A percentile compares a stretch with the other conserved stretches of the same genome.
Conservation (phyloP, 2,113 vertebrate species). For the Hirundichthys speculiger region DNA sequence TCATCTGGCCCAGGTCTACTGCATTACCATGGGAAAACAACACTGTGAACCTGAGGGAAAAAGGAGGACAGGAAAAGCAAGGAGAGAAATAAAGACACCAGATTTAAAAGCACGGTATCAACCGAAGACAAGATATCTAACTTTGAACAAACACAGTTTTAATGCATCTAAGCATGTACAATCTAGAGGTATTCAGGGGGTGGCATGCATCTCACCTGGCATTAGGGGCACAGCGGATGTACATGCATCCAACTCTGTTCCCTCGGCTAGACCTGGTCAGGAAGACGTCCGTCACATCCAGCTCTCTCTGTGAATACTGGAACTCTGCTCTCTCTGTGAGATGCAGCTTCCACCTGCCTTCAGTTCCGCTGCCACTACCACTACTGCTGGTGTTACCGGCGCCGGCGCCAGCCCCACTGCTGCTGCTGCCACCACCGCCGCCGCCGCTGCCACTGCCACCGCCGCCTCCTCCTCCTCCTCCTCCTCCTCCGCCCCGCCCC, state of each 20-base stretch:
- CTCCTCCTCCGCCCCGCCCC: slow-evolving; percentile 32
- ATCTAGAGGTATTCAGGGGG: neutral
- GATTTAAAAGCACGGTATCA: neutral
- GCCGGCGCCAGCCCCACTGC: neutral
- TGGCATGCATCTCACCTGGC: slow-evolving; percentile 84
- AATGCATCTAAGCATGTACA: neutral
- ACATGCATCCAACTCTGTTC: slow-evolving; percentile 95
- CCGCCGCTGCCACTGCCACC: neutral
- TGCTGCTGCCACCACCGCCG: neutral
- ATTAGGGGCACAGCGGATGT: slow-evolving; percentile 91
- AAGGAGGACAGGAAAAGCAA: neutral
- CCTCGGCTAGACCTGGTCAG: slow-evolving; percentile 92
- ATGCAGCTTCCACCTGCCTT: slow-evolving; percentile 91
- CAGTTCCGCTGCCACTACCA: slow-evolving; percentile 41
- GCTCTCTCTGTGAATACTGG: slow-evolving; percentile 94
- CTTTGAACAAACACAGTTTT: neutral
- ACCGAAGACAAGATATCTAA: neutral
- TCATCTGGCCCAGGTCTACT: slow-evolving; percentile 98
- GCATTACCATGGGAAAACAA: slow-evolving; percentile 97
- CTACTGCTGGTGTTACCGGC: neutral
- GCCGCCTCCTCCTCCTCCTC: neutral
- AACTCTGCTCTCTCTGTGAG: slow-evolving; percentile 94
- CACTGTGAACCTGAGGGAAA: slow-evolving; percentile 88
- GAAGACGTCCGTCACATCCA: slow-evolving; percentile 94
- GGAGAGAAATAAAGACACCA: neutral